Evolutionary conservation across 2,888 invertebrate genomes (phyloP), one percentile per base, ranked within the genome.

Genomic region (Monoplex corrugatus): DNA sequence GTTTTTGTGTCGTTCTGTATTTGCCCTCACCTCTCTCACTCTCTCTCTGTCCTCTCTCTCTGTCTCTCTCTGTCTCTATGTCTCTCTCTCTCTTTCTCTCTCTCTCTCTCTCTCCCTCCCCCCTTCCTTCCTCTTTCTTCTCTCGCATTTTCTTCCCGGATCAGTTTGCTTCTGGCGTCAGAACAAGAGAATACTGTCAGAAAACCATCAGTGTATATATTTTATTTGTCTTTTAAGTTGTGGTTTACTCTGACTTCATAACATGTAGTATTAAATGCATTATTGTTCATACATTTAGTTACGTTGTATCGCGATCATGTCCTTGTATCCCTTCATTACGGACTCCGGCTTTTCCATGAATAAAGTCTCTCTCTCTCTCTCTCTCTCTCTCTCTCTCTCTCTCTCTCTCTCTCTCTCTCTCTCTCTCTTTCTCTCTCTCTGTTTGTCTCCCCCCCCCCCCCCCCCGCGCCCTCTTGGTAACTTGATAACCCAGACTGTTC

Each of bases 11-110:
- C 50, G 8, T 19, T 50, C 19, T 50, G 8, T 50, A 8, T 13
- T 13, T 8, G 50, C 50, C 50, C 19, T 19, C 19, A 19, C 19
- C 50, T 13, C 19, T 57, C 75, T 75, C 35, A 38, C n/a, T 38
- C 2, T 38, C 38, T 38, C 8, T 75, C 28, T 10, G 0, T 3
- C 38, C 68, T 40, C 43, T 40, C 68, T n/a, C 68, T 40, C 68
- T 28, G 40, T 68, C 68, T 43, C 40, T 50, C 68, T 86, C 80
- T 80, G 43, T 43, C 43, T 43, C 80, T 43, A 16, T 80, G 43
- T 80, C 45, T 88, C 44, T 57, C 57, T 88, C 88, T 82, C 44
- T 82, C 87, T 50, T 72, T 63, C 88, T 78, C 84, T 50, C 84
- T 50, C 84, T 50, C 57, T 84, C 84, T 84, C 84, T 84, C 50